These are phyloP conservation scores for Epistrophe grossulariae DNA, from an alignment of 2,888 invertebrate genomes.

Conservation along the genomic window DNA sequence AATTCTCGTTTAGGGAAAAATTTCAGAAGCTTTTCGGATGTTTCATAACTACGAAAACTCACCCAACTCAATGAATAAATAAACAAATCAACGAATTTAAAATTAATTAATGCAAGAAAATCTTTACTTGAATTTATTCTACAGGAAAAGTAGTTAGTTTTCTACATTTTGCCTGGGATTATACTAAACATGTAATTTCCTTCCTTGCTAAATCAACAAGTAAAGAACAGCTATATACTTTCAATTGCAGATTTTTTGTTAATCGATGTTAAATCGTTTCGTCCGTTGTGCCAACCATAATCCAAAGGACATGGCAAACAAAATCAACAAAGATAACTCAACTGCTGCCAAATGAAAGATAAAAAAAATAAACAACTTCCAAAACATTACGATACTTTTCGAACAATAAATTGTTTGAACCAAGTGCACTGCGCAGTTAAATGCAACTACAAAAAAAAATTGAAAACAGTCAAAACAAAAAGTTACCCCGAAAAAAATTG, in stretches of 20 bases:
- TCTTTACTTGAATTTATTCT: no score
- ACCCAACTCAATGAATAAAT: no score
- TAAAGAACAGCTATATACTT: constrained; percentile 14
- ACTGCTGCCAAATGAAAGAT: constrained; percentile 3
- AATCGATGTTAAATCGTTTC: constrained; percentile 64
- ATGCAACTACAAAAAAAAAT: neutral
- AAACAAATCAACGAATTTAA: no score
- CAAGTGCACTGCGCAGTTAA: constrained; percentile 58
- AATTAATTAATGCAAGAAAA: no score
- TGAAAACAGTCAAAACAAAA: constrained; percentile 64
- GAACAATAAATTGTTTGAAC: constrained; percentile 72
- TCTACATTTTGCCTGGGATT: no score
- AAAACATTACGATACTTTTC: constrained; percentile 65
- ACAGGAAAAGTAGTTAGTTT: no score
- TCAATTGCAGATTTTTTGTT: constrained; percentile 60
- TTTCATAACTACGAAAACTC: no score
- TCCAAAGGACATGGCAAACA: constrained; percentile 58
- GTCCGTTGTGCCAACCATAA: constrained; percentile 46
- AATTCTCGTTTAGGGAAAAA: no score
- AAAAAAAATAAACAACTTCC: constrained; percentile 19
- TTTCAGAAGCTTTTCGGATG: no score
- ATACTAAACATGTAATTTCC: no score
- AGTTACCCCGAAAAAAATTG: constrained; percentile 36
- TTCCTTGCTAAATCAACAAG: constrained; percentile 35
- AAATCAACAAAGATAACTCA: constrained; percentile 52